These are phyloP conservation scores for Silurus lanzhouensis DNA, from an alignment of 2,797 vertebrate genomes.

Conservation along the genomic window DNA sequence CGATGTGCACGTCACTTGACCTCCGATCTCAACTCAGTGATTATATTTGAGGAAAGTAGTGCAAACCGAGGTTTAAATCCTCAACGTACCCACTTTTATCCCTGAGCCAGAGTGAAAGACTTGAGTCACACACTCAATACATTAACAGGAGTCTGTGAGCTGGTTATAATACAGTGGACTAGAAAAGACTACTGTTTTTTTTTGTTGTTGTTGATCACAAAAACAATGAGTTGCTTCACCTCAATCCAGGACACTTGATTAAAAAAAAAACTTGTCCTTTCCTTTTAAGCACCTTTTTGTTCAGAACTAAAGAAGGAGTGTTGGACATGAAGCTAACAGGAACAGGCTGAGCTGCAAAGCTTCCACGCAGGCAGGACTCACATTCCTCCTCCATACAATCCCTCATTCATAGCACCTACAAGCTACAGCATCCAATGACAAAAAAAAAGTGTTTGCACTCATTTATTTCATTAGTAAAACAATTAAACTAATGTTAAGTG, in stretches of 20 bases:
- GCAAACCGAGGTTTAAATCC: too few species aligned
- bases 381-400: constrained; percentile 21
- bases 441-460: not conserved
- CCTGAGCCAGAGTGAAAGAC: too few species aligned
- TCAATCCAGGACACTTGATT: not conserved
- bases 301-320: not conserved
- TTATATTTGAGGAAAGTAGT: not conserved
- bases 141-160: too few species aligned
- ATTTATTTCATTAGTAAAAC: not conserved
- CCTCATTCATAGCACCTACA: constrained; percentile 8
- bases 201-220: too few species aligned
- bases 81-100: too few species aligned
- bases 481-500: not conserved
- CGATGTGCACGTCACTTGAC: not conserved
- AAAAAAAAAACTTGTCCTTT: not conserved
- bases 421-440: not conserved
- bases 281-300: not conserved
- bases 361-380: constrained; percentile 32
- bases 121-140: too few species aligned
- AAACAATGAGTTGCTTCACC: not conserved
- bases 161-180: too few species aligned
- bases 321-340: not conserved
- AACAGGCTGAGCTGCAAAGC: not conserved
- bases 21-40: not conserved
- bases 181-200: too few species aligned